Base-by-base conservation (phyloP, 2,888 invertebrate genomes). In the Drosophila austrosaltans region DNA sequence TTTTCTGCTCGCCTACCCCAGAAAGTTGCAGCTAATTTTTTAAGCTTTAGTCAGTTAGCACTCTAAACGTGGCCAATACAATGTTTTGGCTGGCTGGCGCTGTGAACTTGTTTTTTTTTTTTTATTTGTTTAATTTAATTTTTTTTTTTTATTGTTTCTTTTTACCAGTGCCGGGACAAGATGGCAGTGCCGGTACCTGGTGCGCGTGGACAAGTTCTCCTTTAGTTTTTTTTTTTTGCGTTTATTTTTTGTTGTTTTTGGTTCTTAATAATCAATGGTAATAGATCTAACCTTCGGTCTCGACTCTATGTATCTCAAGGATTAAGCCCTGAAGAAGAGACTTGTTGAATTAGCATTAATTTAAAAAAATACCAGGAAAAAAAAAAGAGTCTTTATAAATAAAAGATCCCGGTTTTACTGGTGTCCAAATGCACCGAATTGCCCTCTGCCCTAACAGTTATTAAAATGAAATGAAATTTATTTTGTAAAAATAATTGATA, bases 11-110 rank as follows among this genome's bases (percentile, higher is more conserved):
- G 16, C 48, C 48, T 48, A 48, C 42, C 62, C 69, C 66, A 58
- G n/a, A 66, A 66, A 67, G 66, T 76, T 76, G 61, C 58, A 58
- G 57, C 72, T 75, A 77, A 88, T 82, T 76, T 76, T 76, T 53
- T 76, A 53, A 60, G 63, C 36, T 53, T 39, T 61, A 58, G 67
- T 88, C 72, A 87, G 77, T 89, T 87, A 89, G 80, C 88, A 89
- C 89, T 74, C 69, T 42, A 56, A 44, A 39, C 72, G 73, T 77
- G 77, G 66, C 67, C 54, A 72, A 25, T 16, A 16, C 53, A 64
- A 22, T 54, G 75, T 53, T 67, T 44, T 53, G 53, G 16, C 48
- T 40, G 16, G 32, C 40, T 40, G 16, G 32, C 28, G 56, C 44
- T 66, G 72, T 22, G 48, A 89, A 82, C 82, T 87, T 66, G 89